Base-by-base conservation (phyloP, 2,113 vertebrate genomes). In the Cathartes aura region DNA sequence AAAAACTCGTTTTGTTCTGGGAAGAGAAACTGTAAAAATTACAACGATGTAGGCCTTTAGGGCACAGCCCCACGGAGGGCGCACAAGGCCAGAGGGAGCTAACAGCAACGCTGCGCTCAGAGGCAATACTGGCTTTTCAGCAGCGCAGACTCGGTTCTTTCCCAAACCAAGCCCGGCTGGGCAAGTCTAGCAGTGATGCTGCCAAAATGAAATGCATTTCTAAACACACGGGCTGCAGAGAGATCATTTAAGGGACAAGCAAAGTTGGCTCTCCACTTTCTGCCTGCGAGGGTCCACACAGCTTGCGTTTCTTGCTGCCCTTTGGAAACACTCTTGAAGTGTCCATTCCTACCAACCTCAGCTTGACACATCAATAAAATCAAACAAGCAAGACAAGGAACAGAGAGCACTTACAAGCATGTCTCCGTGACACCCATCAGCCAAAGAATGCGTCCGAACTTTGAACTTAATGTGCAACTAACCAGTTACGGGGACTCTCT, bases 231-330 rank as follows among this genome's bases (percentile, higher is more conserved):
- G 71, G 67, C 66, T 81, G 88, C 83, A 82, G 36, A 16, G 64
- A 0, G 0, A 60, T 32, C 15, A 5, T 30, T 24, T 9, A 11
- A 47, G 76, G 78, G 20, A 87, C 55, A 27, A 34, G 40, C 7
- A 15, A 45, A 76, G 53, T 36, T 66, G 45, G 20, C 20, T 86
- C 50, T 48, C n/a, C 29, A 2, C 5, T 4, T 56, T 55, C 82
- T 91, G 50, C 64, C 40, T 34, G 36, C 0, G 1, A 72, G 70
- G 45, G 84, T 10, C 76, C 68, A 82, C 53, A 47, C 22, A 12
- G 22, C 8, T 38, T 59, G 29, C 2, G 4, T 50, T 83, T 43
- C 68, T n/a, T 70, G 71, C 47, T 84, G 72, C 64, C 79, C 76
- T 66, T 26, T 55, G 36, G 48, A 82, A 89, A 74, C 15, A 4